Evolutionary conservation across 2,113 vertebrate species (phyloP).

Genomic region (Ageneiosus marmoratus): DNA sequence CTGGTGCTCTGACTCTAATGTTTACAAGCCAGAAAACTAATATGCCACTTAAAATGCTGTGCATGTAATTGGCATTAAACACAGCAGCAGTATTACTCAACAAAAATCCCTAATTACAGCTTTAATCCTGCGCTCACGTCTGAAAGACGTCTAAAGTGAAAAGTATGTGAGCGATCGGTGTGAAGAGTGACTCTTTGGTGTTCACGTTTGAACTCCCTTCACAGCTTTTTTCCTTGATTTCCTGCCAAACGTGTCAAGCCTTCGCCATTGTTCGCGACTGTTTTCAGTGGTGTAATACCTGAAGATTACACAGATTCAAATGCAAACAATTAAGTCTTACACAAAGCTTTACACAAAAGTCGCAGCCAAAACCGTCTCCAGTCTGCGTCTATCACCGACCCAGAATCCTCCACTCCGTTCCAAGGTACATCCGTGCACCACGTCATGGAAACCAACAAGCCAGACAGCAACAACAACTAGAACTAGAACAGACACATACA

Average conservation of each 20-base stretch:
- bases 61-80: not conserved
- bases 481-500: not conserved
- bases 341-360: not conserved
- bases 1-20: not conserved
- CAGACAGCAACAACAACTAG: slow-evolving; percentile 25
- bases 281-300: slow-evolving; percentile 52
- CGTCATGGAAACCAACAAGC: slow-evolving; percentile 7
- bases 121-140: slow-evolving; percentile 15
- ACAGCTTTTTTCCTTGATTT: slow-evolving; percentile 53
- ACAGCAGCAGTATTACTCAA: not conserved
- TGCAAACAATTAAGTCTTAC: slow-evolving; percentile 54
- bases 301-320: slow-evolving; percentile 57
- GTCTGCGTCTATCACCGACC: not conserved
- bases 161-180: slow-evolving; percentile 22
- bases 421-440: not conserved
- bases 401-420: slow-evolving; percentile 34
- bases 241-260: slow-evolving; percentile 56
- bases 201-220: slow-evolving; percentile 47
- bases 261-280: slow-evolving; percentile 37
- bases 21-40: slow-evolving; percentile 20
- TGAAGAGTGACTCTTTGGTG: not conserved
- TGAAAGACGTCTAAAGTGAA: not conserved
- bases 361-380: not conserved
- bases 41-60: slow-evolving; percentile 1
- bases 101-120: not conserved